Conservation (phyloP, 1,140 invertebrate species). For the Papilio polytes region DNA sequence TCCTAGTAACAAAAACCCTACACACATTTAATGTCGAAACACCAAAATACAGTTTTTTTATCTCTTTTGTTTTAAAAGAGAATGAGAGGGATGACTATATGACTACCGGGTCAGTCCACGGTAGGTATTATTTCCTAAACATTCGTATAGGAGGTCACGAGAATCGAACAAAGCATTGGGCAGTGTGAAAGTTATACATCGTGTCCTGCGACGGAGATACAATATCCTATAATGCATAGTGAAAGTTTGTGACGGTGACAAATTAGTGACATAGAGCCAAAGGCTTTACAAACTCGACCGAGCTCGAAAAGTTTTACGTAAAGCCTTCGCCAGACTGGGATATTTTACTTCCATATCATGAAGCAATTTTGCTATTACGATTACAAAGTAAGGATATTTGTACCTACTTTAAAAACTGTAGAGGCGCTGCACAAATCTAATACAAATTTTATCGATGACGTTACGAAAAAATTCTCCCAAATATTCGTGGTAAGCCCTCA, state of each 20-base stretch:
- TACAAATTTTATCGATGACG: no score
- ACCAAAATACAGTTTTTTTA: no score
- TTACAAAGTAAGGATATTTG: no score
- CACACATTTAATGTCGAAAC: no score
- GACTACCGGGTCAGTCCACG: no score
- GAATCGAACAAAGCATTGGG: conserved; percentile 47
- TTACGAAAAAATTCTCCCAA: no score
- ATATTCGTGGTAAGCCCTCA: no score
- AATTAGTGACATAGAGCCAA: conserved; percentile 58
- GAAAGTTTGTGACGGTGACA: conserved; percentile 71
- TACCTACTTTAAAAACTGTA: no score
- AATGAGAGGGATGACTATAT: no score
- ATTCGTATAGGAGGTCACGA: conserved; percentile 48
- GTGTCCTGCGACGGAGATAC: conserved; percentile 49
- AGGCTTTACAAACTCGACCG: conserved; percentile 45
- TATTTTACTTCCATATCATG: not conserved
- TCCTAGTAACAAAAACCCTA: no score
- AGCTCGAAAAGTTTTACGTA: conserved; percentile 46
- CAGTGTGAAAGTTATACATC: conserved; percentile 57
- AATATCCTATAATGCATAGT: conserved; percentile 61
- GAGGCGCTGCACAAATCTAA: no score
- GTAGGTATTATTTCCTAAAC: not conserved
- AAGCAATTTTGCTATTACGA: not conserved
- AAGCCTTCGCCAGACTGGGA: conserved; percentile 16
- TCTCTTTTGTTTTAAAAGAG: no score